A percentile compares a stretch with the other conserved stretches of the same genome.
phyloP scores from a whole-genome alignment of 2,797 vertebrate species.

The Liasis olivaceus region DNA sequence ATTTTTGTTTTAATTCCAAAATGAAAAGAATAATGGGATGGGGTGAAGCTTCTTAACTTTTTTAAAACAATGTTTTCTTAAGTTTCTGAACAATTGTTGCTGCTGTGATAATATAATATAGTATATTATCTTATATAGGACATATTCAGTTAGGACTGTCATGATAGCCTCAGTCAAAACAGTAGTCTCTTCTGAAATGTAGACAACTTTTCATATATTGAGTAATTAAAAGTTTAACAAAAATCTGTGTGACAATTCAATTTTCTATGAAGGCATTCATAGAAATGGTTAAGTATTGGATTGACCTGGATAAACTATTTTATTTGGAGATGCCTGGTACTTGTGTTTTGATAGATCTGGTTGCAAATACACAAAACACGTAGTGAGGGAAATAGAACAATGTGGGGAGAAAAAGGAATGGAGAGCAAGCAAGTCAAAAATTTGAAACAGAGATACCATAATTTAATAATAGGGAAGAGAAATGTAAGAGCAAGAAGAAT shows the following conservation, averaged over 20 bases:
- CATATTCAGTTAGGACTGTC: neutral
- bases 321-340: neutral
- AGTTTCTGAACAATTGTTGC: neutral
- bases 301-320: constrained; percentile 28
- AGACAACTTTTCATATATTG: neutral
- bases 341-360: constrained; percentile 1
- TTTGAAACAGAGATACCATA: neutral
- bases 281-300: constrained; percentile 42
- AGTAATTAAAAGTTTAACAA: neutral
- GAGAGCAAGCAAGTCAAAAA: constrained; percentile 1
- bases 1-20: neutral
- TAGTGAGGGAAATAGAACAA: neutral
- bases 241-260: constrained; percentile 33
- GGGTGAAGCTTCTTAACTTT: neutral
- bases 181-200: neutral
- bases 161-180: neutral
- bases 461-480: constrained; percentile 17
- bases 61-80: neutral
- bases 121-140: too few species aligned
- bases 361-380: neutral
- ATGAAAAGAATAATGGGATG: neutral
- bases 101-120: neutral
- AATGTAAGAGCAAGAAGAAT: neutral
- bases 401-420: neutral
- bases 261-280: neutral